A percentile compares a stretch with the other conserved stretches of the same genome.
These are phyloP conservation scores for Fopius arisanus DNA, from an alignment of 1,140 invertebrate species.

Conservation along the genomic window DNA sequence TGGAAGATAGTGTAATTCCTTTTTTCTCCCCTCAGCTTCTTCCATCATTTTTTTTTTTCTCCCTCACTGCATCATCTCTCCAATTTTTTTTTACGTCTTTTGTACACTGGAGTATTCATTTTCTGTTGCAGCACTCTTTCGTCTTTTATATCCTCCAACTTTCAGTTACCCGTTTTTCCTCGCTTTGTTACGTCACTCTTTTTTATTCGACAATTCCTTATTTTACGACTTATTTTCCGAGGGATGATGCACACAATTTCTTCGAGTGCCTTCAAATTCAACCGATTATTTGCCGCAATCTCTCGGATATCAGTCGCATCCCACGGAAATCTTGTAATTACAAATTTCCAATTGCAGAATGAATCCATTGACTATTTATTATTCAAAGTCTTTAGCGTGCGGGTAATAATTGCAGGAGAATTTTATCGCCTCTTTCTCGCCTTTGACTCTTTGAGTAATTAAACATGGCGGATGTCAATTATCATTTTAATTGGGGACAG, in stretches of 20 bases:
- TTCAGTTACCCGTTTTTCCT: not conserved
- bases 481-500: too few relatives aligned
- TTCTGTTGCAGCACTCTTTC: slow-evolving; percentile 11
- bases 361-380: too few relatives aligned
- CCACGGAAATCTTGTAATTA: not conserved
- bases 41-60: not conserved
- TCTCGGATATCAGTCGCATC: not conserved
- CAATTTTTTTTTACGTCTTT: not conserved
- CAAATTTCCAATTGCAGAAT: too few relatives aligned
- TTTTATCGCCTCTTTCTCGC: too few relatives aligned
- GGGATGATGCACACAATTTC: slow-evolving; percentile 18
- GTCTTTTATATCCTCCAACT: slow-evolving; percentile 23
- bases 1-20: slow-evolving; percentile 36
- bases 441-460: too few relatives aligned
- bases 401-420: too few relatives aligned
- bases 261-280: slow-evolving; percentile 21
- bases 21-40: slow-evolving; percentile 15
- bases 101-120: slow-evolving; percentile 21
- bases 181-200: not conserved
- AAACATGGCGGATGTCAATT: too few relatives aligned
- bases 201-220: slow-evolving; percentile 21
- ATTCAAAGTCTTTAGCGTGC: too few relatives aligned
- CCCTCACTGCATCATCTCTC: slow-evolving; percentile 14
- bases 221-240: slow-evolving; percentile 17
- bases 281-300: slow-evolving; percentile 8